Conservation (phyloP, 2,113 vertebrate genomes). For the Gallinago undulata region DNA sequence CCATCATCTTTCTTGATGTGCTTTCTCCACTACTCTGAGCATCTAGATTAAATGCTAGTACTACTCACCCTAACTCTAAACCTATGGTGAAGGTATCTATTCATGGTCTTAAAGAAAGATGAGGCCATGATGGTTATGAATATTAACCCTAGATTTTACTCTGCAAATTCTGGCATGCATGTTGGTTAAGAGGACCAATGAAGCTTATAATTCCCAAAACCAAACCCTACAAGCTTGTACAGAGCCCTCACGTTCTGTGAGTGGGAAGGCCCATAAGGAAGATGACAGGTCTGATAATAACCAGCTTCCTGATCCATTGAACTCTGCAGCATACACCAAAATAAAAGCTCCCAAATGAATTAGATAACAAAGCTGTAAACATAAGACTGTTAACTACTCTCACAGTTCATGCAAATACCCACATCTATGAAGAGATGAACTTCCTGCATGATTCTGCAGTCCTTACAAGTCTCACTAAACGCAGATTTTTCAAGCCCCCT, state of each 20-base stretch:
- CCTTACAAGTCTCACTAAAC: not conserved
- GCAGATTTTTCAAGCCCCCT: not conserved
- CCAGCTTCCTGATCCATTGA: not conserved
- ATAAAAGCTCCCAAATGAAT: not conserved
- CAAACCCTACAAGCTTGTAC: not conserved
- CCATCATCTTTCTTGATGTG: rapidly evolving
- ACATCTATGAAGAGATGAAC: not conserved
- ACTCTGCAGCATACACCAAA: not conserved
- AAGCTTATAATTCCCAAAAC: not conserved
- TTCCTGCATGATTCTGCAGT: not conserved
- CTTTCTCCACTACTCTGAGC: not conserved
- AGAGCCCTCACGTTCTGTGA: not conserved
- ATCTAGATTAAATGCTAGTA: not conserved
- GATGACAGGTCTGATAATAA: not conserved
- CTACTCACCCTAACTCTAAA: not conserved
- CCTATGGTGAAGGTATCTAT: not conserved
- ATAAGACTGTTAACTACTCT: not conserved
- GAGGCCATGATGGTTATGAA: not conserved
- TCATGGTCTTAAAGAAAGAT: not conserved
- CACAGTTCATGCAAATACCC: not conserved
- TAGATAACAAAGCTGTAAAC: not conserved
- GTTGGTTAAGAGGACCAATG: not conserved
- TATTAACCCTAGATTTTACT: not conserved
- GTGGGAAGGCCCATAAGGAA: not conserved
- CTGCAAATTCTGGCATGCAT: not conserved